Base-by-base conservation (phyloP, 2,797 vertebrate genomes). In the Aselliscus stoliczkanus region DNA sequence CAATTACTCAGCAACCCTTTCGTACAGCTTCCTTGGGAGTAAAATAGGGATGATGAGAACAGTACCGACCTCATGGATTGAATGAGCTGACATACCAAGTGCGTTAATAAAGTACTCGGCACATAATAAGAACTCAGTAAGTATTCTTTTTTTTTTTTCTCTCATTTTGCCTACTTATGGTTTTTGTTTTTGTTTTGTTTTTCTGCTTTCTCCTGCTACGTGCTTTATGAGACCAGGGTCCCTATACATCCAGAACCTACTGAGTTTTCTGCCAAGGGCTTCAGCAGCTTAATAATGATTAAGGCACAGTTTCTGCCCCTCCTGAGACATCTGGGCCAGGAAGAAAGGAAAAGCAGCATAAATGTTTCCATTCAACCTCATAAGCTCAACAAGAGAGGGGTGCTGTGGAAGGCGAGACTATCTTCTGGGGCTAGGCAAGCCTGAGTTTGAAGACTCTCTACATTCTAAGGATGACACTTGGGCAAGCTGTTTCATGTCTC, bases 171-270 rank as follows among this genome's bases (percentile, higher is more conserved):
- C 42, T 67, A 31, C 17, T 42, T 69, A 21, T 8, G n/a, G n/a
- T n/a, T n/a, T n/a, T n/a, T n/a, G n/a, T n/a, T n/a, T n/a, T n/a
- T n/a, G n/a, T n/a, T n/a, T 8, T 31, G 9, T 44, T 18, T 13
- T 72, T 4, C 29, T 47, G 15, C 25, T 54, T 64, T 64, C 11
- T 52, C 93, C 34, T 42, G 4, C 58, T 90, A 75, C 7, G 21
- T 52, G 21, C 64, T 67, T 21, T 52, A 0, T 2, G 29, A 23
- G 54, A 14, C 0, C 6, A 37, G 0, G 13, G 29, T 17, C 4
- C 44, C 7, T 7, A 1, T 70, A 31, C 5, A 69, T 14, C 37
- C 14, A 39, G n/a, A 75, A 62, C 8, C 34, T 42, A 47, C 20
- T 34, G 18, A 37, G 60, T 34, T 39, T 60, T 31, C 23, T 20